These are phyloP conservation scores for Menura novaehollandiae DNA, from an alignment of 2,113 vertebrate genomes.

Conservation along the genomic window DNA sequence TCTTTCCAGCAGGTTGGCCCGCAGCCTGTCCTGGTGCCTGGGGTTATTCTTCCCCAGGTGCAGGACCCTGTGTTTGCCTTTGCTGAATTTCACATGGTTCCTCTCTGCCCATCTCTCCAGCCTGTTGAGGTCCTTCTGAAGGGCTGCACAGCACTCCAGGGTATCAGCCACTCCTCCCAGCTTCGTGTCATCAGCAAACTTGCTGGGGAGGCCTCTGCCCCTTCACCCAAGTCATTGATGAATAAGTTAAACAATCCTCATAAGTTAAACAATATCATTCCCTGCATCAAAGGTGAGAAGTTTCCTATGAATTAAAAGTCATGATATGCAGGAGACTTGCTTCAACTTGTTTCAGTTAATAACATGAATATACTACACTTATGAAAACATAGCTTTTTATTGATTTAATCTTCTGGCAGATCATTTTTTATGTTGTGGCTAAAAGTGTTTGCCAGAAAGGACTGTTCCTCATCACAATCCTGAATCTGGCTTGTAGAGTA, in stretches of 20 bases:
- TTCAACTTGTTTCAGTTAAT: background rate
- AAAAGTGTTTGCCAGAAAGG: slow-evolving; percentile 2
- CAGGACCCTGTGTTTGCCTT: background rate
- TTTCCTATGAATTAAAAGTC: background rate
- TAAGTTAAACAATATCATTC: background rate
- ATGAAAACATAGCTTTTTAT: background rate
- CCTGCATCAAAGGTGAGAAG: background rate
- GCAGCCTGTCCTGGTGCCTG: background rate
- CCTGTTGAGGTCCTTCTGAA: rapidly evolving
- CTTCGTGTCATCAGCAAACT: background rate
- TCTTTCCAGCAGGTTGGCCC: background rate
- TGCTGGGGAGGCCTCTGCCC: background rate
- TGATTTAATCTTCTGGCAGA: slow-evolving; percentile 1
- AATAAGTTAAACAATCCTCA: background rate
- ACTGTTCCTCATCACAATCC: background rate
- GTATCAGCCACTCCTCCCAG: background rate
- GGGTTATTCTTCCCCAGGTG: background rate
- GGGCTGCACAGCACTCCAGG: background rate
- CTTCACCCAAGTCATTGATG: background rate
- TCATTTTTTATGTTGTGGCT: background rate
- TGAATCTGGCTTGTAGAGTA: background rate
- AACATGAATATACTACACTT: background rate
- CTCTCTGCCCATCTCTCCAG: background rate
- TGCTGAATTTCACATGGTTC: background rate
- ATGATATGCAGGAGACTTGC: background rate